Evolutionary conservation across 2,113 vertebrate species (phyloP), one percentile per base, ranked within the genome.

Genomic region (Leptobrachium ailaonicum): DNA sequence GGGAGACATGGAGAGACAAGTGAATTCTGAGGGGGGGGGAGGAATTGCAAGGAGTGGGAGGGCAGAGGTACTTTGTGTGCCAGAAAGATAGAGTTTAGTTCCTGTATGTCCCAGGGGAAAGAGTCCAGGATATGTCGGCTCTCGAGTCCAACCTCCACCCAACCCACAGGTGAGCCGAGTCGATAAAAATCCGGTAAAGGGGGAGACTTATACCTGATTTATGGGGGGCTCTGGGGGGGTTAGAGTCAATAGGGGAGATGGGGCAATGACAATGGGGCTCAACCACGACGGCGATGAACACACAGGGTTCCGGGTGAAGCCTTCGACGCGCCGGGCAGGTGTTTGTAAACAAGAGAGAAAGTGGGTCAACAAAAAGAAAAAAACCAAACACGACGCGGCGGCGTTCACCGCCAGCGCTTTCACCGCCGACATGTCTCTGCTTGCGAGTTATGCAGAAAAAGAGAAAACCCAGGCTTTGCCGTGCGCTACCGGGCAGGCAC

Each of bases 1-100:
- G 74, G 20, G 79, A 74, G 88, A 87, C 82, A 89, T 84, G 85
- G 73, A 32, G n/a, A 68, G 64, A 78, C n/a, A 77, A 53, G 72
- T 74, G 63, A 56, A 73, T 56, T 71, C 47, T 42, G 11, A 13
- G 42, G 11, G 71, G 50, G 74, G 71, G 44, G 78, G 78, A 74
- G 78, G 66, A 62, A 71, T 63, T 45, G 43, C 56, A 62, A 43
- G 62, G 73, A 75, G 58, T 63, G 44, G 43, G 44, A 53, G 66
- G 74, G 66, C 63, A 76, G 62, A 72, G 8, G 54, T 53, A 71
- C 47, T 50, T 50, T 50, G 66, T 40, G 40, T 20, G 41, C 50
- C 56, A 20, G 11, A 58, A 41, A 53, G 44, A 82, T 42, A 82
- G 5, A 75, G 73, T 80, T 80, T 41, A 80, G 78, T 80, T 80